A percentile compares a stretch with the other conserved stretches of the same genome.
phyloP scores from a whole-genome alignment of 2,888 invertebrate genomes.

The Nipponacmea schrenckii region DNA sequence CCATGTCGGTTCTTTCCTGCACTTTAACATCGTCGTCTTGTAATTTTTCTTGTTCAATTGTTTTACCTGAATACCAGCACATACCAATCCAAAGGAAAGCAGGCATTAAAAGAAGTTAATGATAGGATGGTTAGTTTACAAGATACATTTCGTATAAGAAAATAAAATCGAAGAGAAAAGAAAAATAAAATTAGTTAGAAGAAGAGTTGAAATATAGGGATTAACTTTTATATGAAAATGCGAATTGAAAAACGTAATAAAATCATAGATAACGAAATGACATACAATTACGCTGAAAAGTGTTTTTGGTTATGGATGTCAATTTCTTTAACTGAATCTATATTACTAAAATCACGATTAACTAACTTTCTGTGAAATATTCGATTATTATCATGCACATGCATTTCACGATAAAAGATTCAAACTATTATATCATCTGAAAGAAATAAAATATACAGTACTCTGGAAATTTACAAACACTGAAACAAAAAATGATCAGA shows the following conservation, averaged over 20 bases:
- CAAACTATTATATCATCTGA: too few relatives aligned
- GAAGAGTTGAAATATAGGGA: conserved; percentile 3
- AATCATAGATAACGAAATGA: too few relatives aligned
- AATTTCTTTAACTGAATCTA: too few relatives aligned
- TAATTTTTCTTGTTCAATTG: conserved; percentile 5
- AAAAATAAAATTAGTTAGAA: conserved; percentile 13
- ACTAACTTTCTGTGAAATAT: too few relatives aligned
- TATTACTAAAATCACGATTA: too few relatives aligned
- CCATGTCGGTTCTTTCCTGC: conserved; percentile 9
- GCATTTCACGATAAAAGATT: neutral
- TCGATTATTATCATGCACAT: neutral
- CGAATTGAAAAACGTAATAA: too few relatives aligned
- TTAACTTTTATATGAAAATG: too few relatives aligned
- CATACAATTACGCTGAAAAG: too few relatives aligned
- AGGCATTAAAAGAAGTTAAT: conserved; percentile 37
- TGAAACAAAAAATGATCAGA: too few relatives aligned
- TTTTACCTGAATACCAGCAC: conserved; percentile 33
- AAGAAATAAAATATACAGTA: too few relatives aligned
- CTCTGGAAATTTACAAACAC: too few relatives aligned
- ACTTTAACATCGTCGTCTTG: conserved; percentile 6
- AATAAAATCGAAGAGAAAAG: conserved; percentile 9
- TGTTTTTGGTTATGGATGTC: too few relatives aligned
- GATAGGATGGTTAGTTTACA: conserved; percentile 24
- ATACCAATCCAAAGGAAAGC: conserved; percentile 37
- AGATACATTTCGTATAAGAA: conserved; percentile 8